phyloP scores from a whole-genome alignment of 2,113 vertebrate genomes.

The Triplophysa rosa region DNA sequence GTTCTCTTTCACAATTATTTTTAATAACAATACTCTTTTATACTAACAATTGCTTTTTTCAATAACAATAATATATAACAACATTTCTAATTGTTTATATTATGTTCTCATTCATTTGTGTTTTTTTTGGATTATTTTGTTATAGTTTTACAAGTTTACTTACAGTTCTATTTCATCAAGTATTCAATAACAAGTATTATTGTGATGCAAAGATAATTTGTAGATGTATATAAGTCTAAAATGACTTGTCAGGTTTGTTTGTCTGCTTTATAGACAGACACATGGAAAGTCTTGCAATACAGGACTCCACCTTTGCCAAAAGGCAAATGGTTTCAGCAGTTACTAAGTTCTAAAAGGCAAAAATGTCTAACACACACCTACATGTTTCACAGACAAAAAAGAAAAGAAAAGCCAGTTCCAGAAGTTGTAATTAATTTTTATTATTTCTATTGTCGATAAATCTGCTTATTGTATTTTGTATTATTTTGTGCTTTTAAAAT shows the following conservation, averaged over 20 bases:
- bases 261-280: constrained; percentile 35
- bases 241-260: constrained; percentile 26
- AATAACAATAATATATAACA: background rate
- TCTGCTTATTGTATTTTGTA: background rate
- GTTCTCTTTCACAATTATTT: background rate
- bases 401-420: background rate
- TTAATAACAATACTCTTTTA: background rate
- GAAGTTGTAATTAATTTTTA: background rate
- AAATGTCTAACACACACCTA: constrained; percentile 19
- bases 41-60: background rate
- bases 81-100: background rate
- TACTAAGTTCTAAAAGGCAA: background rate
- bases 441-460: background rate
- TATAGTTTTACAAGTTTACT: background rate
- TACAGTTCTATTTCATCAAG: background rate
- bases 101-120: background rate
- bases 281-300: background rate
- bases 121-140: background rate
- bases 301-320: constrained; percentile 11
- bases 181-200: background rate
- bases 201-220: background rate
- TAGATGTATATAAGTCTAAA: constrained; percentile 9
- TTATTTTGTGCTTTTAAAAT: background rate
- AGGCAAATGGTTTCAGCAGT: constrained; percentile 28
- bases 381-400: background rate